A percentile compares a stretch with the other conserved stretches of the same genome.
These are phyloP conservation scores for Xestia ashworthii DNA, from an alignment of 2,888 invertebrate species.

Conservation along the genomic window DNA sequence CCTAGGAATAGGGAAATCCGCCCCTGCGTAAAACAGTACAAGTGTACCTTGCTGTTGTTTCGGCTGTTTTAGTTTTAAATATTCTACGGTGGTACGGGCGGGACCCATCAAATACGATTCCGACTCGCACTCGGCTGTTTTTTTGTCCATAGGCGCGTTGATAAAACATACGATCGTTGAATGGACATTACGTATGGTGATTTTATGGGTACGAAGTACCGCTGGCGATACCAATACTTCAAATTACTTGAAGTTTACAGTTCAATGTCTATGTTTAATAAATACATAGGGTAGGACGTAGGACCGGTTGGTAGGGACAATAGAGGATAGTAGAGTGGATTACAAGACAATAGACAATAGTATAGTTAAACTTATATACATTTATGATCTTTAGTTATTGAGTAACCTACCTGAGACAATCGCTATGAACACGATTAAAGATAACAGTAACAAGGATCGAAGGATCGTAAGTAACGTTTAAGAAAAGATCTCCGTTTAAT, in stretches of 20 bases:
- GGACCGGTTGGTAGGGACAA: not conserved
- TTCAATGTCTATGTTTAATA: slow-evolving; percentile 36
- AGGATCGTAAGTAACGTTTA: not conserved
- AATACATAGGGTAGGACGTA: slow-evolving; percentile 19
- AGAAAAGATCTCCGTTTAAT: not conserved
- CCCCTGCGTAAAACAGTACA: too few species aligned
- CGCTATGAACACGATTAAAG: slow-evolving; percentile 2
- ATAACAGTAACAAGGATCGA: not conserved
- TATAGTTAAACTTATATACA: not conserved
- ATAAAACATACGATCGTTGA: slow-evolving; percentile 37
- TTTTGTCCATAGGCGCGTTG: slow-evolving; percentile 38
- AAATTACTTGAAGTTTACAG: slow-evolving; percentile 39
- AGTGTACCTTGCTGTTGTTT: not conserved
- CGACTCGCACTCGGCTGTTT: not conserved
- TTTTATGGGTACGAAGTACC: slow-evolving; percentile 57
- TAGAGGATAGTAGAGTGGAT: not conserved
- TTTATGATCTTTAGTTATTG: slow-evolving; percentile 20
- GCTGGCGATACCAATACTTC: slow-evolving; percentile 25
- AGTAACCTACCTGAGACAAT: slow-evolving; percentile 18
- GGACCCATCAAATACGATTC: not conserved
- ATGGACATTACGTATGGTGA: slow-evolving; percentile 61
- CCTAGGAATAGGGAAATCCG: too few species aligned
- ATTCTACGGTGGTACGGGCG: not conserved
- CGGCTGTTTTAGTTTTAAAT: not conserved
- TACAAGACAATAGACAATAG: not conserved